Conservation (phyloP, 2,113 vertebrate species). For the Engraulis encrasicolus region DNA sequence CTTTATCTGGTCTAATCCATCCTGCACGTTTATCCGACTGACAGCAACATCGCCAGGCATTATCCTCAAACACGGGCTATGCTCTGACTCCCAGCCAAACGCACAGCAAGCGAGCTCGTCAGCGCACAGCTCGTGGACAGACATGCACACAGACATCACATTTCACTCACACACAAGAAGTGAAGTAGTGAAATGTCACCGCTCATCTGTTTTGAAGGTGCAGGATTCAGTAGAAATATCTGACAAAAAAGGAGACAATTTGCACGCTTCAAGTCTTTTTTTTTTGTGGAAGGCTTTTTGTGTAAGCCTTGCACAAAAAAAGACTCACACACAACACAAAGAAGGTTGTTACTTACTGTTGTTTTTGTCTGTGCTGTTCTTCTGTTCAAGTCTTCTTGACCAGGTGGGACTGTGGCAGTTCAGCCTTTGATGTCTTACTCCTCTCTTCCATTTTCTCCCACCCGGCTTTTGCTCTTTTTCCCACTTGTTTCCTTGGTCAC, state of each 20-base stretch:
- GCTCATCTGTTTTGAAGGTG: no score
- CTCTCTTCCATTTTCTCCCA: constrained; percentile 53
- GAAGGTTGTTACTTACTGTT: constrained; percentile 5
- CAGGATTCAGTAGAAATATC: no score
- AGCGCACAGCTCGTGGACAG: neutral
- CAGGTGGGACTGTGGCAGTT: constrained; percentile 26
- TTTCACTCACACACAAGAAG: constrained; percentile 25
- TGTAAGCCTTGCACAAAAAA: no score
- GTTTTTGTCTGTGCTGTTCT: neutral
- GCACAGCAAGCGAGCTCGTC: no score
- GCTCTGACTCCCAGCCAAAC: neutral
- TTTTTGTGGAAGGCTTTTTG: no score
- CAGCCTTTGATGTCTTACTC: constrained; percentile 30
- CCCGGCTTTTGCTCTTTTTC: constrained; percentile 30
- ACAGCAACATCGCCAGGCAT: constrained; percentile 20
- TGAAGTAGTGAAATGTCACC: no score
- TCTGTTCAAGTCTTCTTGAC: constrained; percentile 27
- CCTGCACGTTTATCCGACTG: constrained; percentile 33
- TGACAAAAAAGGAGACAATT: no score
- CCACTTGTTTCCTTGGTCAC: constrained; percentile 45
- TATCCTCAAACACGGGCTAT: constrained; percentile 28
- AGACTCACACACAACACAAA: constrained; percentile 24
- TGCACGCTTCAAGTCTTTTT: no score
- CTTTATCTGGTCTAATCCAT: constrained; percentile 44
- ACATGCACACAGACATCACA: constrained; percentile 1